Base-by-base conservation (phyloP, 2,113 vertebrate species). In the Ciconia stormi region DNA sequence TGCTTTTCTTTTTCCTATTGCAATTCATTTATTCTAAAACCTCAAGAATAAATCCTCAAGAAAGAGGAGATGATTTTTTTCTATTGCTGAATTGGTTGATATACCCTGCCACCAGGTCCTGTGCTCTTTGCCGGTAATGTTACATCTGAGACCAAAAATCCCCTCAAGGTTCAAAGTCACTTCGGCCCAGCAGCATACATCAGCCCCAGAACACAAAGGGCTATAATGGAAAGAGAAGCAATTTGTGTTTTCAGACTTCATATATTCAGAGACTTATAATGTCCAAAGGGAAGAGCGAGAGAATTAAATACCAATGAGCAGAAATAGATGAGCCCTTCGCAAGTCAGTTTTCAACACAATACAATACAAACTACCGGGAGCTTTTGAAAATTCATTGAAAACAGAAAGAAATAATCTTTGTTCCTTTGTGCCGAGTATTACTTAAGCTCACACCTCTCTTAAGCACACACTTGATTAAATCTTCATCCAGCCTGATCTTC, bases 181-280 rank as follows among this genome's bases (percentile, higher is more conserved):
- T 96, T 89, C 94, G 87, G 56, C 56, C 92, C 65, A 95, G 83
- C 72, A 83, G 30, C 6, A 7, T 58, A 32, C 59, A 63, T 89
- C 69, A 87, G 52, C 22, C 22, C 13, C 62, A 77, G 62, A 93
- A 47, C 70, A 94, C 87, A 96, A 97, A 95, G 66, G 58, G 8
- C 89, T 82, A 0, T 86, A 91, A 93, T 69, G 56, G 91, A 89
- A 95, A 66, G 87, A 65, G 87, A 94, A 94, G 70, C 73, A 89
- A 95, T 96, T 93, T 90, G 49, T 80, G 25, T 87, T 95, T 92
- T 87, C 89, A 89, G 90, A 67, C 47, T 89, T 91, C 65, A 42
- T 96, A 59, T 21, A 92, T 74, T 81, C 63, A 67, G 65, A 87
- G 82, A 17, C 44, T 90, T 67, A 34, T 19, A 79, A 89, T 79